Base-by-base conservation (phyloP, 2,888 invertebrate genomes). In the Mimumesa dahlbomi region DNA sequence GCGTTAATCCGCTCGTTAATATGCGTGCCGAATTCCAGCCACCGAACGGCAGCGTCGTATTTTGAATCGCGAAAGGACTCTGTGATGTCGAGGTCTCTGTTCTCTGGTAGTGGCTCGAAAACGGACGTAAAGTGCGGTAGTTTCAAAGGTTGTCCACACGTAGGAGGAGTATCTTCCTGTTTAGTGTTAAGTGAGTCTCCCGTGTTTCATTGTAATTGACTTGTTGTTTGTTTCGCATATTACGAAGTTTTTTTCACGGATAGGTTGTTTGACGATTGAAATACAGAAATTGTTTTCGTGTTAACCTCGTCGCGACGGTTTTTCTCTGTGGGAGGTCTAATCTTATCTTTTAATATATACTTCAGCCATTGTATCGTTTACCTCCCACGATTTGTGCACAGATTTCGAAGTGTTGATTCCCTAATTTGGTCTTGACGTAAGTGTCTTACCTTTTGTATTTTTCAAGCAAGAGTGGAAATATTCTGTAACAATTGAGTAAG, bases 101-200 rank as follows among this genome's bases (percentile, higher is more conserved):
- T 61, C 38, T 5, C 18, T 70, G 46, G 38, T 14, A 29, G 49
- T 69, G 62, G 69, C 36, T 57, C 49, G 25, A 53, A 57, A 43
- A 38, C 53, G 14, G 48, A 69, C 40, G 19, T 38, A 40, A 69
- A 71, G 57, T 71, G 69, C 69, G 69, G 69, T 71, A 71, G 62
- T 69, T 69, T 57, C 48, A 49, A 71, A 69, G 70, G 16, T 38
- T 13, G 29, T 29, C 19, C 38, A 34, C 36, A 14, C 13, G 5
- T 36, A 9, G 19, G 9, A 14, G 14, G 11, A n/a, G n/a, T n/a
- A 57, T 53, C 43, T 5, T 57, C 21, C 29, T 42, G 19, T 58
- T n/a, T 34, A 45, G 43, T 61, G 46, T 43, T 61, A 73, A 73
- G 68, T 68, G 73, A 73, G 61, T 22, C 14, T 2, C 22, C 18